These are phyloP conservation scores for Cryptus armator DNA, from an alignment of 2,888 invertebrate species.

Conservation along the genomic window DNA sequence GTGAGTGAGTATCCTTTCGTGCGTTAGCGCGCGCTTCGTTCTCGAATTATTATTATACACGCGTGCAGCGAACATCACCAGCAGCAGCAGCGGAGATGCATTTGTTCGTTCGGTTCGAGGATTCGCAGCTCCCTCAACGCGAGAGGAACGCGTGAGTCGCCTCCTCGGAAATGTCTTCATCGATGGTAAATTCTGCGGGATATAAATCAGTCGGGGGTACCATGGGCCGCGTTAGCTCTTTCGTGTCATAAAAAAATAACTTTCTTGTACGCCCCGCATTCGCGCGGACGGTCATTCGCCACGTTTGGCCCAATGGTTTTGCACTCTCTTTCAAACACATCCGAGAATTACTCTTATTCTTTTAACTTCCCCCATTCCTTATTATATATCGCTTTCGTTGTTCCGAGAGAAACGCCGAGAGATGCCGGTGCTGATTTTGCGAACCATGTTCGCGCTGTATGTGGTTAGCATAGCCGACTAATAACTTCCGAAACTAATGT, in stretches of 20 bases:
- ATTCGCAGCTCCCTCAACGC: constrained; percentile 26
- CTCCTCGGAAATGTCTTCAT: constrained; percentile 71
- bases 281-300: constrained; percentile 23
- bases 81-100: constrained; percentile 38
- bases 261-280: not conserved
- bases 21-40: constrained; percentile 39
- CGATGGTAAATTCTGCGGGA: constrained; percentile 65
- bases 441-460: constrained; percentile 77
- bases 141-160: constrained; percentile 44
- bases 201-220: constrained; percentile 68
- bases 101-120: constrained; percentile 34
- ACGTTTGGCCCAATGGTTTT: constrained; percentile 30
- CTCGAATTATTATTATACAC: constrained; percentile 47
- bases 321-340: constrained; percentile 23
- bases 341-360: constrained; percentile 16
- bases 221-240: constrained; percentile 38
- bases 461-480: constrained; percentile 70
- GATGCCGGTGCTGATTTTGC: constrained; percentile 68
- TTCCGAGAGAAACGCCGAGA: constrained; percentile 24
- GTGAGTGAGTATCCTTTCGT: constrained; percentile 34
- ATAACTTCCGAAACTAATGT: constrained; percentile 77
- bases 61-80: constrained; percentile 25
- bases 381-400: constrained; percentile 18
- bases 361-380: constrained; percentile 38
- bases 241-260: constrained; percentile 15